These are phyloP conservation scores for Delichon dasypus DNA, from an alignment of 2,797 vertebrate genomes.

Conservation along the genomic window DNA sequence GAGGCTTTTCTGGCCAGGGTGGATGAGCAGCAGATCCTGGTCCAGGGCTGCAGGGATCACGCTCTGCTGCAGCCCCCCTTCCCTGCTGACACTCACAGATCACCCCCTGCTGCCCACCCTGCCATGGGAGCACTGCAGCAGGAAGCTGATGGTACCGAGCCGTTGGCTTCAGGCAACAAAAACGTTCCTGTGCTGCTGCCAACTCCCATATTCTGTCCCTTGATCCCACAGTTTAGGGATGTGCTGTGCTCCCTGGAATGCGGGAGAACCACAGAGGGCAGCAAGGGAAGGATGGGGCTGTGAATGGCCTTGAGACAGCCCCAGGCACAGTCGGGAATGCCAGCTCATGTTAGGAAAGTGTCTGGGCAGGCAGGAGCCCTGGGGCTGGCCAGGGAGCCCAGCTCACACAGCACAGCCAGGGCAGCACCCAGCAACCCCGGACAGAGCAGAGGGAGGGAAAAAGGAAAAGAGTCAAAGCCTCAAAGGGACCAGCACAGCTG, in stretches of 20 bases:
- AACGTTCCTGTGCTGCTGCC: background rate
- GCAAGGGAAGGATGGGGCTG: background rate
- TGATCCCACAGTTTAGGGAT: background rate
- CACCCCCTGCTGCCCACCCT: background rate
- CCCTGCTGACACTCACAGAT: background rate
- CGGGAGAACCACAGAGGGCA: background rate
- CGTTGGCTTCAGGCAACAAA: background rate
- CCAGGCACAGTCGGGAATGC: background rate
- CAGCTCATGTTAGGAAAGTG: background rate
- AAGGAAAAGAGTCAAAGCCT: background rate
- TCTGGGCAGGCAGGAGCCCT: background rate
- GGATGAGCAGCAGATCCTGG: background rate
- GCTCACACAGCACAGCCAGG: background rate
- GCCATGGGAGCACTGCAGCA: rapidly evolving
- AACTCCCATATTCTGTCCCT: background rate
- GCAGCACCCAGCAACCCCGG: background rate
- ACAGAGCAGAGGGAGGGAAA: background rate
- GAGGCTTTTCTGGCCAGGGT: background rate
- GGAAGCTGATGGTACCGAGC: background rate
- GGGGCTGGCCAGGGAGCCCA: background rate
- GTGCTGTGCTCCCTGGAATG: background rate
- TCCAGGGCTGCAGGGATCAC: background rate
- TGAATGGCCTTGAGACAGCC: background rate
- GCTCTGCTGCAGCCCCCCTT: background rate
- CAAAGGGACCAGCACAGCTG: background rate